phyloP scores from a whole-genome alignment of 2,113 vertebrate genomes.

The Origma solitaria region DNA sequence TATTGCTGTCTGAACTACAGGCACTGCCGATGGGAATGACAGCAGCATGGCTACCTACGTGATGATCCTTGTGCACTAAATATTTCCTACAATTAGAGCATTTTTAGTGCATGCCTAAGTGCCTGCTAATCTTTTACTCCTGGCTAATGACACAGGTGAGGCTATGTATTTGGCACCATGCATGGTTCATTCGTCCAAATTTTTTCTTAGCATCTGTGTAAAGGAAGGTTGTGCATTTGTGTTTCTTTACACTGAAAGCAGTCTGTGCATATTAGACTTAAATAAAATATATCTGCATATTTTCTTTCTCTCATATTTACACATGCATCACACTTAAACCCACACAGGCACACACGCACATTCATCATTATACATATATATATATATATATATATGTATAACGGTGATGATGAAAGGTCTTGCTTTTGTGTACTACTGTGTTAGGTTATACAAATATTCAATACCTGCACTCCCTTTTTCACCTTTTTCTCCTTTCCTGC shows the following conservation, averaged over 20 bases:
- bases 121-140: not conserved
- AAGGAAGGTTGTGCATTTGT: not conserved
- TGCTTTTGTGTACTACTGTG: not conserved
- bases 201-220: not conserved
- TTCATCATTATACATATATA: not conserved
- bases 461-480: conserved; percentile 92
- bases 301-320: not conserved
- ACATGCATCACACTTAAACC: not conserved
- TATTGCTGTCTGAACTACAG: not conserved
- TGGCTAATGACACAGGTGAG: not conserved
- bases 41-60: not conserved
- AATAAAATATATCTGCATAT: not conserved
- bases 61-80: not conserved
- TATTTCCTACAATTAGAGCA: not conserved
- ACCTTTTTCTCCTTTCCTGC: conserved; percentile 92
- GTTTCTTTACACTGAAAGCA: not conserved
- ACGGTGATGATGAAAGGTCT: not conserved
- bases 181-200: not conserved
- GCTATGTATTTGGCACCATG: not conserved
- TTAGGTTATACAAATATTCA: conserved; percentile 5
- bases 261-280: not conserved
- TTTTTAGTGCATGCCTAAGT: not conserved
- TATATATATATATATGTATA: not conserved
- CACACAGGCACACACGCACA: not conserved
- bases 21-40: not conserved